Base-by-base conservation (phyloP, 2,888 invertebrate species). In the Ophraella communa region DNA sequence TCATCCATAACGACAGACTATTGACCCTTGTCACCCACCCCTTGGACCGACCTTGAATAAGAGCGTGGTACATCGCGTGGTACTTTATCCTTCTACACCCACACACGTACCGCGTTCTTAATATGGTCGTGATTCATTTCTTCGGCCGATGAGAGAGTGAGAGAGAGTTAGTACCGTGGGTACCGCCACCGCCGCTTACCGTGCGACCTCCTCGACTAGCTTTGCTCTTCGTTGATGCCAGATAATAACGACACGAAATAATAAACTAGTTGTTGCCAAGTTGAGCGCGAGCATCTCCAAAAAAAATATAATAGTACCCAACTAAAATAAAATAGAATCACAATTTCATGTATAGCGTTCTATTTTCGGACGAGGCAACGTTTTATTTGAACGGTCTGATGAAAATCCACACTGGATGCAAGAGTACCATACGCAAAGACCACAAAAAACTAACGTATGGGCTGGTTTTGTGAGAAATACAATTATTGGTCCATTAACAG, bases 51-150 rank as follows among this genome's bases (percentile, higher is more conserved):
- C 49, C 49, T 51, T 51, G 27, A 24, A 27, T 24, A 17, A 51
- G 27, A 51, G 49, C 49, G 56, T 57, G 56, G 53, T 59, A 53
- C 62, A 63, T 64, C 68, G 68, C 62, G 64, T 68, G 65, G 65
- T 67, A 67, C 58, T 65, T 63, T 67, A 67, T 64, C 64, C 49
- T 62, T 47, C 51, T 63, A 61, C 69, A 54, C 69, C 69, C 65
- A 69, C 69, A 61, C 58, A 52, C 55, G 52, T 56, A 53, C 54
- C 52, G 30, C 55, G 49, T 51, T 23, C 49, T 51, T 24, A 33
- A 45, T 61, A 55, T 55, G 56, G 54, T 63, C 64, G 63, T 66
- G 60, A 66, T 64, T 66, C 59, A 64, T 49, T 63, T 61, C 51
- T 45, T 44, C 52, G 39, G 23, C 14, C 52, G 44, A 49, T 49